phyloP scores from a whole-genome alignment of 2,113 vertebrate species.

The Coracopsis vasa region DNA sequence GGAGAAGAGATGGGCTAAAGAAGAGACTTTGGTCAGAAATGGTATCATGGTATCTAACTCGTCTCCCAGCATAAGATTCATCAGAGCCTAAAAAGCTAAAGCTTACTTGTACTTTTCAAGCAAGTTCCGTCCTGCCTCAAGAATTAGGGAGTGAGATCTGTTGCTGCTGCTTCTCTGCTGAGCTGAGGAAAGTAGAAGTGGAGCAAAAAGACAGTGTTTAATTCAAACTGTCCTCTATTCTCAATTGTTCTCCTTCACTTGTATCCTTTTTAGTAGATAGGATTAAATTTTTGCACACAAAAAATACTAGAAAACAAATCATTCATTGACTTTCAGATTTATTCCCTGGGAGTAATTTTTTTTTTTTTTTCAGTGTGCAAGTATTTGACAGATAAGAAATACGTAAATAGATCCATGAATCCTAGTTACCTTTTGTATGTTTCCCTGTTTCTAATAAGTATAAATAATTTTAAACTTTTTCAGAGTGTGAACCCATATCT shows the following conservation, averaged over 20 bases:
- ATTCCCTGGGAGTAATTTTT: not conserved
- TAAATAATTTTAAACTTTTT: slow-evolving; percentile 14
- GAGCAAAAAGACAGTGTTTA: not conserved
- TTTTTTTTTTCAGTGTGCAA: not conserved
- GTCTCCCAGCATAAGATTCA: not conserved
- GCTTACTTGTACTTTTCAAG: not conserved
- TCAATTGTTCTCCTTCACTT: not conserved
- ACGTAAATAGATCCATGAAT: not conserved
- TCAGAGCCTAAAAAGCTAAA: not conserved
- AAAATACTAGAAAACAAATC: not conserved
- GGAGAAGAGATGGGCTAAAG: not conserved
- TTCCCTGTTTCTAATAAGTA: not conserved
- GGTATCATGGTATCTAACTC: not conserved
- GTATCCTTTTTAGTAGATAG: not conserved
- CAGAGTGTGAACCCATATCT: slow-evolving; percentile 93
- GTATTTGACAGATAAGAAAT: not conserved
- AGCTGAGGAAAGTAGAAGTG: not conserved
- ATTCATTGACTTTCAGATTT: not conserved
- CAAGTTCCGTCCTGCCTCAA: not conserved
- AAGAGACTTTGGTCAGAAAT: not conserved
- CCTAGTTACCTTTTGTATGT: not conserved
- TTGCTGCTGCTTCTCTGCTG: not conserved
- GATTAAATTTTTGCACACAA: not conserved
- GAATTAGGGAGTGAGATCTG: not conserved
- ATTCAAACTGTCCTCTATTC: not conserved